A percentile compares a stretch with the other conserved stretches of the same genome.
Conservation (phyloP, 1,140 invertebrate species). For the Eriocheir sinensis region DNA sequence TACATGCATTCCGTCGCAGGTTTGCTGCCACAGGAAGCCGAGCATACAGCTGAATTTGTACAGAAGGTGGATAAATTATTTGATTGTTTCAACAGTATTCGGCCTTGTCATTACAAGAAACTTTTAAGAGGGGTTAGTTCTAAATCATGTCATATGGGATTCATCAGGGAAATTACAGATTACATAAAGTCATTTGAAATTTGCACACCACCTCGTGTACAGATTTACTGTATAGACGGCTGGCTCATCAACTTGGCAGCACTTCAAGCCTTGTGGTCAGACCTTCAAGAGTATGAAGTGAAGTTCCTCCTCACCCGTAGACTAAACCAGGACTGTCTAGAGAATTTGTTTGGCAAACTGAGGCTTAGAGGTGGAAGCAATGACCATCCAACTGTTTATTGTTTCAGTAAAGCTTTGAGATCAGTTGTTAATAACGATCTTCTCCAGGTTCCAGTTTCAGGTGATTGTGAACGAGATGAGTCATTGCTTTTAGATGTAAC, state of each 20-base stretch:
- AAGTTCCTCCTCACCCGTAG: neutral
- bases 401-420: neutral
- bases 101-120: neutral
- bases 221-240: neutral
- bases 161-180: neutral
- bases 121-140: neutral
- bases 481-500: neutral
- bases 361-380: neutral
- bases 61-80: constrained; percentile 1
- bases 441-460: neutral
- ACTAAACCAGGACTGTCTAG: constrained; percentile 1
- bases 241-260: neutral
- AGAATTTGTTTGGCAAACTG: neutral
- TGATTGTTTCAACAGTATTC: constrained; percentile 23
- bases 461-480: neutral
- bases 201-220: neutral
- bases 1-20: neutral
- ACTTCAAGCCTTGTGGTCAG: neutral
- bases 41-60: neutral
- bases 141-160: neutral
- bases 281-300: neutral
- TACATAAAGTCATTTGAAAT: constrained; percentile 32
- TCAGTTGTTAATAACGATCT: neutral
- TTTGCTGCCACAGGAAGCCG: neutral
- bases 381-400: neutral